phyloP scores from a whole-genome alignment of 2,797 vertebrate genomes.

The Anabacerthia variegaticeps region DNA sequence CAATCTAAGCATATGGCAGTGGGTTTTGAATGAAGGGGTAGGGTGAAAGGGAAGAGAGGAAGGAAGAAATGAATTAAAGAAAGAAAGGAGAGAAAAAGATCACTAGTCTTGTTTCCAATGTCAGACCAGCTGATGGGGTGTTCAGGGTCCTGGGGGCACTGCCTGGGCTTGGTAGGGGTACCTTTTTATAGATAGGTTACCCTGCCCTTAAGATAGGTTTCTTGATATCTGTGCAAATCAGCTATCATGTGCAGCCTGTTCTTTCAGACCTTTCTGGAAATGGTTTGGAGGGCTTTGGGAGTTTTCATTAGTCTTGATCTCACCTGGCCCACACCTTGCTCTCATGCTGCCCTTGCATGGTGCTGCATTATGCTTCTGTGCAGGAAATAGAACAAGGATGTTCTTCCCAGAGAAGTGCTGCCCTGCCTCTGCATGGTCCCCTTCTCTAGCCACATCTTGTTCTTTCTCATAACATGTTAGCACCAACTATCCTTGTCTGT shows the following conservation, averaged over 20 bases:
- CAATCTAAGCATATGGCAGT: rapidly evolving
- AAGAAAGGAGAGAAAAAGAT: not conserved
- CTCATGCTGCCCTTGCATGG: rapidly evolving
- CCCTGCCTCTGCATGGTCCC: not conserved
- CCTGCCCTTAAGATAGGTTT: not conserved
- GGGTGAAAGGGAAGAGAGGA: not conserved
- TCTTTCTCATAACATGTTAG: not conserved
- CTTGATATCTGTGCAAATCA: not conserved
- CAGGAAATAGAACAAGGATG: not conserved
- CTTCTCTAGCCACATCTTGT: not conserved
- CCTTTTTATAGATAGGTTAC: not conserved
- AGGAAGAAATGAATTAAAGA: not conserved
- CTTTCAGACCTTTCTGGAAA: not conserved
- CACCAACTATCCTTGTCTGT: not conserved
- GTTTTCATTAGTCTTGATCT: not conserved
- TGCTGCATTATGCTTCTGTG: not conserved
- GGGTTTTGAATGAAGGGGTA: not conserved
- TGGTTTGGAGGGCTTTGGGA: not conserved
- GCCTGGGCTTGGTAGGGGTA: not conserved
- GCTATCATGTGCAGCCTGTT: not conserved
- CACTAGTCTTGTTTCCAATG: not conserved
- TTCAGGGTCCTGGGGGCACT: not conserved
- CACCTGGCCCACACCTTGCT: not conserved
- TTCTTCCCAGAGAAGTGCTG: not conserved
- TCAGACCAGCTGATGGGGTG: not conserved